Conservation (phyloP, 2,113 vertebrate genomes). For the Scolopax mira region DNA sequence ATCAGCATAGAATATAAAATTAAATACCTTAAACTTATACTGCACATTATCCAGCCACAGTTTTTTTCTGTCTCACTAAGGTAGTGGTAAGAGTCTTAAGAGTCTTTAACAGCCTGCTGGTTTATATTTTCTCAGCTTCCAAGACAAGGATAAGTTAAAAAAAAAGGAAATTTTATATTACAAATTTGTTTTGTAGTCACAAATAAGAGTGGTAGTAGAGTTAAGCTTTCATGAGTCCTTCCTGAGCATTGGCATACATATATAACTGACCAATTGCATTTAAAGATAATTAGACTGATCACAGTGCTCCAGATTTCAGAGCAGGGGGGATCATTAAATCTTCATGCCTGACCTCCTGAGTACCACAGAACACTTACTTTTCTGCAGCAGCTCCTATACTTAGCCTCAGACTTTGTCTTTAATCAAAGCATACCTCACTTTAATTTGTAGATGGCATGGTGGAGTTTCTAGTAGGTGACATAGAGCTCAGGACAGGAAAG, state of each 20-base stretch:
- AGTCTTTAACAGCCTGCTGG: slow-evolving; percentile 61
- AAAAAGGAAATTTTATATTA: slow-evolving; percentile 26
- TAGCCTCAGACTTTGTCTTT: not conserved
- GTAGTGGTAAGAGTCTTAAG: slow-evolving; percentile 57
- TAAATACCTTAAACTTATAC: slow-evolving; percentile 51
- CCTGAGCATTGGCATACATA: not conserved
- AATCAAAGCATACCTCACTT: not conserved
- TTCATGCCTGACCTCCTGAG: not conserved
- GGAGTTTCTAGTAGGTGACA: not conserved
- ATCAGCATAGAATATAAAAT: slow-evolving; percentile 42
- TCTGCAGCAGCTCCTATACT: not conserved
- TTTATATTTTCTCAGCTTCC: slow-evolving; percentile 65
- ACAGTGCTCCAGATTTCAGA: not conserved
- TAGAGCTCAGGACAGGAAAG: not conserved
- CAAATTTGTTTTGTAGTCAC: slow-evolving; percentile 1
- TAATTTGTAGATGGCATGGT: not conserved
- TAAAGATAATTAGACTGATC: not conserved
- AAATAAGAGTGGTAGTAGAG: not conserved
- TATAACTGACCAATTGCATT: not conserved
- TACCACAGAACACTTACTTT: not conserved
- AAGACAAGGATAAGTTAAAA: slow-evolving; percentile 54
- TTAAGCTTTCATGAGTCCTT: not conserved
- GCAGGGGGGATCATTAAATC: not conserved
- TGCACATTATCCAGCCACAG: slow-evolving; percentile 61
- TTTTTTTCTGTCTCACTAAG: slow-evolving; percentile 66